Conservation (phyloP, 2,888 invertebrate genomes). For the Sussaba pulchella region DNA sequence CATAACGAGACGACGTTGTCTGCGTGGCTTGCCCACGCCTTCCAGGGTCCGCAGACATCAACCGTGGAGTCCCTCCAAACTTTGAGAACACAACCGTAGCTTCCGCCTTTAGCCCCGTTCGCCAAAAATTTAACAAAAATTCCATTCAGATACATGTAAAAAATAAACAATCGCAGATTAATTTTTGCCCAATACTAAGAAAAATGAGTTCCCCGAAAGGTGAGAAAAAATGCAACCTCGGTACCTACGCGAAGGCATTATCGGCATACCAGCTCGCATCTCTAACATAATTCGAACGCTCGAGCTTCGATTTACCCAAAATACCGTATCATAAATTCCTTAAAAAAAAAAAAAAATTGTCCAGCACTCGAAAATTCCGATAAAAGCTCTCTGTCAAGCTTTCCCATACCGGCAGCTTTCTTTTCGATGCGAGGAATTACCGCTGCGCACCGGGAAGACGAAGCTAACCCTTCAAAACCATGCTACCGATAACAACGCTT, state of each 20-base stretch:
- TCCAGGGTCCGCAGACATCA: conserved; percentile 10
- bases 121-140: no score
- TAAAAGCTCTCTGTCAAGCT: not conserved
- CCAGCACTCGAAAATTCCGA: conserved; percentile 5
- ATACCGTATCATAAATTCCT: no score
- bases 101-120: conserved; percentile 15
- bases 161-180: no score
- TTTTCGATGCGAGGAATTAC: not conserved
- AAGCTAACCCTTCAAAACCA: not conserved
- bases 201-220: no score
- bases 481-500: not conserved
- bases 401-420: not conserved
- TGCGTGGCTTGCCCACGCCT: not conserved
- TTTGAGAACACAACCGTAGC: conserved; percentile 1
- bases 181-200: no score
- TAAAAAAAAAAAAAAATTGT: no score
- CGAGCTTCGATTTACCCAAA: no score
- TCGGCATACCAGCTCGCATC: no score
- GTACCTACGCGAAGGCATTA: no score
- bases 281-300: no score
- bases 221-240: no score
- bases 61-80: conserved; percentile 30
- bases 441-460: not conserved
- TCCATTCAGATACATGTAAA: no score
- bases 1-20: conserved; percentile 20